These are phyloP conservation scores for Coturnix japonica DNA, from an alignment of 2,113 vertebrate genomes.

Conservation along the genomic window DNA sequence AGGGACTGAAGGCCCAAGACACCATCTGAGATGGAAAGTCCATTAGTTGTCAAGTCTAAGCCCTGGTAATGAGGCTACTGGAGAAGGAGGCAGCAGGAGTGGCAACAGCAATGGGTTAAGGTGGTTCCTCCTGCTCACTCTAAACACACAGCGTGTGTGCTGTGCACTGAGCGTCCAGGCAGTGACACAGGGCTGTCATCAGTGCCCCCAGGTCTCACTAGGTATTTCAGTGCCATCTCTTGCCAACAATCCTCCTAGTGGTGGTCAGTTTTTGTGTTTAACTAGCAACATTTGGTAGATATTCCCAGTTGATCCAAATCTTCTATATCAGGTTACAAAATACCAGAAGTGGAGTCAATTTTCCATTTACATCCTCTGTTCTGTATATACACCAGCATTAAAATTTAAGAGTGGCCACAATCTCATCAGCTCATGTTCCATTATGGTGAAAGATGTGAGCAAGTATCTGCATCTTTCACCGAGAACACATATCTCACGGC, in stretches of 20 bases:
- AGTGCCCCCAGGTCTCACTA: too few species aligned
- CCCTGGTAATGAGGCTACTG: not conserved
- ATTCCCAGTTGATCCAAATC: not conserved
- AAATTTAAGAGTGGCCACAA: not conserved
- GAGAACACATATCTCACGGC: not conserved
- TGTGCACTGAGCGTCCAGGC: too few species aligned
- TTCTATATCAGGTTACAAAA: not conserved
- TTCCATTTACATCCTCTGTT: not conserved
- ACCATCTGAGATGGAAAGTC: not conserved
- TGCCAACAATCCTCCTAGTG: not conserved
- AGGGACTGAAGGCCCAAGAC: accelerated
- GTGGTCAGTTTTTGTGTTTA: not conserved
- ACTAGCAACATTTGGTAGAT: not conserved
- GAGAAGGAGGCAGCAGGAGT: not conserved
- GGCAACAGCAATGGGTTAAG: not conserved
- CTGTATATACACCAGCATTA: not conserved
- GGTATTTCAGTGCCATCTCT: not conserved
- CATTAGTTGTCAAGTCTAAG: not conserved
- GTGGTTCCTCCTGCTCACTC: not conserved
- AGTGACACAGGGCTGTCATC: too few species aligned
- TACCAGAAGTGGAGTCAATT: not conserved
- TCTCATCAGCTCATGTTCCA: not conserved
- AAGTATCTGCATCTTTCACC: not conserved
- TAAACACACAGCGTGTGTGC: not conserved
- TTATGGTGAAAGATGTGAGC: not conserved